Conservation (phyloP, 2,888 invertebrate genomes). For the Rhopalosiphum nymphaeae region DNA sequence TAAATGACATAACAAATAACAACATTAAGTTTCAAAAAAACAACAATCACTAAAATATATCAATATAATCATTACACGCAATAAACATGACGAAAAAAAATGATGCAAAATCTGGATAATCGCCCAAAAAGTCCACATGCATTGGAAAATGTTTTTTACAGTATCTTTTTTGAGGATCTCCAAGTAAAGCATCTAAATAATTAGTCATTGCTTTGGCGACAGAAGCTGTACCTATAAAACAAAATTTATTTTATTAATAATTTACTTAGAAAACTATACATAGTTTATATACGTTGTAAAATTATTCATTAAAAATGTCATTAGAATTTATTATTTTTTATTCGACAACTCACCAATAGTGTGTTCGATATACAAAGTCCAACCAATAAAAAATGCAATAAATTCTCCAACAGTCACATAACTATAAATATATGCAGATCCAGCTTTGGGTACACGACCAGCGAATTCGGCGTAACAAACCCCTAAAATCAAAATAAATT, state of each 20-base stretch:
- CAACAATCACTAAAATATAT: background rate
- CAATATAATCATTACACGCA: constrained; percentile 5
- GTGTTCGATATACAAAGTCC: constrained; percentile 92
- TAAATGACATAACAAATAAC: background rate
- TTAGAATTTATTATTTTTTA: background rate
- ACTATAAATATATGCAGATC: constrained; percentile 88
- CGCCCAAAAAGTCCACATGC: constrained; percentile 75
- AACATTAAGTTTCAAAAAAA: background rate
- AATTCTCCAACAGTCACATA: constrained; percentile 83
- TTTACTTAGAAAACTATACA: background rate
- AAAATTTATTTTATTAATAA: background rate
- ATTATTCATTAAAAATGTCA: background rate
- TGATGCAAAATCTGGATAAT: constrained; percentile 75
- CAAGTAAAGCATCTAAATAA: constrained; percentile 78
- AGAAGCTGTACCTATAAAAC: constrained; percentile 78
- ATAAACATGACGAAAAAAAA: constrained; percentile 41
- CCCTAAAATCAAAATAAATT: constrained; percentile 71
- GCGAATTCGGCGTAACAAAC: constrained; percentile 89
- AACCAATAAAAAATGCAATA: constrained; percentile 94
- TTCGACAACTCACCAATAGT: constrained; percentile 78
- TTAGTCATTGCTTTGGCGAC: constrained; percentile 82
- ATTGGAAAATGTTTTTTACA: constrained; percentile 75
- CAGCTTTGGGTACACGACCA: constrained; percentile 84
- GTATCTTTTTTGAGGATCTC: constrained; percentile 74
- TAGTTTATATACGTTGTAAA: background rate